These are phyloP conservation scores for Cyanoliseus patagonus DNA, from an alignment of 2,113 vertebrate species.

Conservation along the genomic window DNA sequence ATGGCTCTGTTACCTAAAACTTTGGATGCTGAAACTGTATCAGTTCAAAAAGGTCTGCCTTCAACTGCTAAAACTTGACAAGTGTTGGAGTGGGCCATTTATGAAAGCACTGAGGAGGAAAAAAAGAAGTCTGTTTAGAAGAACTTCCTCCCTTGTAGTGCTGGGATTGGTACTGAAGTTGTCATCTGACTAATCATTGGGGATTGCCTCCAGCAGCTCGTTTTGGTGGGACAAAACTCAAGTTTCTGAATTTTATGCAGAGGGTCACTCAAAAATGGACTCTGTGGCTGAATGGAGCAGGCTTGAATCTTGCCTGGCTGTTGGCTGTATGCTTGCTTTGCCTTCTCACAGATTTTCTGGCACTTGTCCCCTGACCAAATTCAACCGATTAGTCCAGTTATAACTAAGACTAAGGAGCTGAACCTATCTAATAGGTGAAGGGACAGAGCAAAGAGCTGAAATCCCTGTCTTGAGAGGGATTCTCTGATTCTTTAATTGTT, in stretches of 20 bases:
- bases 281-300: neutral
- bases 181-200: neutral
- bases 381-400: neutral
- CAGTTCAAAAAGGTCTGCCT: neutral
- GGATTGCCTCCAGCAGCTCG: neutral
- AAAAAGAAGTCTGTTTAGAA: neutral
- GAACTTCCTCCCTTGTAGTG: neutral
- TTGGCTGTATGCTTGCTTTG: neutral
- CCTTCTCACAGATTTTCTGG: neutral
- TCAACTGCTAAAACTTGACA: neutral
- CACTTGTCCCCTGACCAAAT: neutral
- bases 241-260: neutral
- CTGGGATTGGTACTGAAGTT: neutral
- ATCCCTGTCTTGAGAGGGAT: neutral
- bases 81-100: neutral
- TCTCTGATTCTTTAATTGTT: neutral
- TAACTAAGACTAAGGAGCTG: neutral
- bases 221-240: neutral
- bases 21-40: neutral
- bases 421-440: neutral
- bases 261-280: neutral
- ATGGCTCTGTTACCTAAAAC: neutral
- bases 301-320: neutral
- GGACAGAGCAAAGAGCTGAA: fast-evolving
- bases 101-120: neutral